Evolutionary conservation across 2,888 invertebrate species (phyloP).

Genomic region (Petrolisthes manimaculis): DNA sequence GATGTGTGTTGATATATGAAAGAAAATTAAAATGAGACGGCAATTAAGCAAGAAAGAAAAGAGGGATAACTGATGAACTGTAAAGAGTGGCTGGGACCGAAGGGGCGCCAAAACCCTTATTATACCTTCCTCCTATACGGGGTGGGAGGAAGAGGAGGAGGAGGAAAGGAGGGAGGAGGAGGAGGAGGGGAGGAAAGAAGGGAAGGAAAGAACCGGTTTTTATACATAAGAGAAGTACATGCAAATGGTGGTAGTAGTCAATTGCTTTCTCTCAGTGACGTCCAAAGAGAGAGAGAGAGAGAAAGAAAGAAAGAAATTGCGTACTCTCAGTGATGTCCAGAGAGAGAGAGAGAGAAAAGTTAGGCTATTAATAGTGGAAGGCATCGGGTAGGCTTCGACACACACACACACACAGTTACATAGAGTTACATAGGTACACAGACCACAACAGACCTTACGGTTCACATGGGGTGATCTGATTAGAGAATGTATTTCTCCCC

Average conservation of each 20-base stretch:
- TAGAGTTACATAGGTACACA: no score
- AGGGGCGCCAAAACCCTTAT: no score
- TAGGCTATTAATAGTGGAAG: background rate
- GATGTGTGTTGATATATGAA: no score
- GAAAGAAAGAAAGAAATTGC: background rate
- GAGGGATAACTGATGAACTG: no score
- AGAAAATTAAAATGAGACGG: no score
- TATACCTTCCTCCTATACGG: no score
- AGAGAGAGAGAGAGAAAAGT: background rate
- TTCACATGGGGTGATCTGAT: no score
- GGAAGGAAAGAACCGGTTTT: background rate
- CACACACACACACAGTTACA: no score
- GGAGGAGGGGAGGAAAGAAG: background rate
- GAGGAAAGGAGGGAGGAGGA: conserved; percentile 5
- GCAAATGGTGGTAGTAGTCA: background rate
- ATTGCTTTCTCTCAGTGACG: background rate
- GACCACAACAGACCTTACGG: no score
- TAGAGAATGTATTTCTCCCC: background rate
- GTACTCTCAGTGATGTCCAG: background rate
- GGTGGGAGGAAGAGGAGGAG: background rate
- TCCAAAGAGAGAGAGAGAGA: background rate
- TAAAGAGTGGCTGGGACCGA: no score
- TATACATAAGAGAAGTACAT: background rate
- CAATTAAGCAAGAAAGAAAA: no score
- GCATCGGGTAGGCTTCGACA: no score